Evolutionary conservation across 2,888 invertebrate genomes (phyloP), one percentile per base, ranked within the genome.

Genomic region (Pyrgus malvae): DNA sequence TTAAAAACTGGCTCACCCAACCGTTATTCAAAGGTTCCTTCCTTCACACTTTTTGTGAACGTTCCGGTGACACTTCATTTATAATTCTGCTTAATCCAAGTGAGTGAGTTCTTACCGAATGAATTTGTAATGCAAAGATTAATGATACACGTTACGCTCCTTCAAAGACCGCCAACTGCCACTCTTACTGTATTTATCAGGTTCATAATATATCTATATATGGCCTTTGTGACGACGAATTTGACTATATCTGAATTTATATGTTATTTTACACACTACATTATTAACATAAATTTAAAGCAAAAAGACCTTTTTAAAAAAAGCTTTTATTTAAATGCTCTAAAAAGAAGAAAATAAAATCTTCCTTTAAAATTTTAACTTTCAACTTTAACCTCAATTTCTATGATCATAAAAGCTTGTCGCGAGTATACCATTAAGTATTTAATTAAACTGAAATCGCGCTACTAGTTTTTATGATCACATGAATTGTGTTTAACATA

Each of bases 51-150:
- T 88, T 89, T 89, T 89, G 80, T 72, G 66, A 68, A 71, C 73
- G 69, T 78, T 80, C 74, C 67, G 67, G 82, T 86, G 86, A 85
- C 88, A 89, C 82, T 80, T 85, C 88, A 89, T 89, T 88, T 88
- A 88, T 88, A 87, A 87, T 87, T 85, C 83, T 73, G 80, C 83
- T 83, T 87, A 89, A 86, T 84, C 82, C 86, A 71, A 84, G 81
- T 80, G 84, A 85, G 83, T 84, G 85, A 88, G 85, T 84, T 85
- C 83, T 82, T 87, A 83, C 85, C 75, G 80, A 84, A 83, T 86
- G 87, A 89, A 89, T 86, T 84, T 86, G 82, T 89, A 82, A 88
- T 87, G 85, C 83, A 75, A 84, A 85, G 87, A 88, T 89, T 87
- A 86, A 89, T 86, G 84, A 78, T 80, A 76, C 74, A 76, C 72